Conservation (phyloP, 2,113 vertebrate species). For the Pollachius pollachius region DNA sequence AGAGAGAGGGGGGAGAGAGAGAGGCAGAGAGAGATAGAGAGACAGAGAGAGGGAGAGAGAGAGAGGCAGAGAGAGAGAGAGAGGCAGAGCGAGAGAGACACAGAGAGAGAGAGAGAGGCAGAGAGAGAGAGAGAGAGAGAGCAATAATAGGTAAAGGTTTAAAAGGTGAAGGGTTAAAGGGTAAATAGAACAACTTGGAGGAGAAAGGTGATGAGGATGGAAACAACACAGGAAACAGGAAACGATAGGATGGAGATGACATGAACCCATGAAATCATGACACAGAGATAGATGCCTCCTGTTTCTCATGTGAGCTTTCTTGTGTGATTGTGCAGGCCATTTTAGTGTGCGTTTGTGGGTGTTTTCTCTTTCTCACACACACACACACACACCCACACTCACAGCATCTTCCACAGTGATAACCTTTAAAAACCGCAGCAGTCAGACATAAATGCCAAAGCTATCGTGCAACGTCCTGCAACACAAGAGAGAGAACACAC, state of each 20-base stretch:
- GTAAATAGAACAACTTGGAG: no score
- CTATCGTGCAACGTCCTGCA: not conserved
- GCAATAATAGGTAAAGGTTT: not conserved
- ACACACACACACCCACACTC: not conserved
- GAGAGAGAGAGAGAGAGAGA: not conserved
- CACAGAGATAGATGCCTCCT: no score
- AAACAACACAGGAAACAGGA: no score
- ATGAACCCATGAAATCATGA: no score
- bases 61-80: not conserved
- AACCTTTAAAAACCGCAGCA: not conserved
- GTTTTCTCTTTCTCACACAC: no score
- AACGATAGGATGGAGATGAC: no score
- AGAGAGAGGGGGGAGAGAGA: no score
- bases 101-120: not conserved
- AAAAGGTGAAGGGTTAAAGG: no score
- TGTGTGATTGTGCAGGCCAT: no score
- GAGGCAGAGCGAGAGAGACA: not conserved
- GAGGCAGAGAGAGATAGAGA: slow-evolving; percentile 40
- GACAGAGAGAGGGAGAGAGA: slow-evolving; percentile 6
- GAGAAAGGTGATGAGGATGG: no score
- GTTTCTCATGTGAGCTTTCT: no score
- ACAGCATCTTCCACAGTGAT: not conserved
- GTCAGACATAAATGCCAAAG: not conserved
- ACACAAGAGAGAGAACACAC: not conserved
- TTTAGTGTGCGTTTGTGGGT: no score